These are phyloP conservation scores for Syndactyla subalaris DNA, from an alignment of 2,797 vertebrate genomes.

Conservation along the genomic window DNA sequence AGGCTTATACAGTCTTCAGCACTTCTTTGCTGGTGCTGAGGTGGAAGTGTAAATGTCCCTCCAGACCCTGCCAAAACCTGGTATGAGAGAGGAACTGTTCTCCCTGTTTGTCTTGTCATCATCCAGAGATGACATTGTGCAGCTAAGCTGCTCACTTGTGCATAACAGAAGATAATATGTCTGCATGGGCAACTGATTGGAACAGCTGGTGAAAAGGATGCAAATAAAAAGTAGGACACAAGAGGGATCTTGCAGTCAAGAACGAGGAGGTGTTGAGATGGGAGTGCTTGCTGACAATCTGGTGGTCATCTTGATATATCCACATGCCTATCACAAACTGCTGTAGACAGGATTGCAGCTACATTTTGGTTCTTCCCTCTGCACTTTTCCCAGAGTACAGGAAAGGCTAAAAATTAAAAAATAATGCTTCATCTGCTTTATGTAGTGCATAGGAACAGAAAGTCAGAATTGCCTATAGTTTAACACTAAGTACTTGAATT, in stretches of 20 bases:
- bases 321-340: background rate
- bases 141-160: background rate
- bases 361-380: background rate
- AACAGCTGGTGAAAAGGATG: background rate
- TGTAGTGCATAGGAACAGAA: background rate
- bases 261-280: background rate
- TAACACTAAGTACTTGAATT: background rate
- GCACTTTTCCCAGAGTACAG: background rate
- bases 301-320: background rate
- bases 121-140: background rate
- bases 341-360: background rate
- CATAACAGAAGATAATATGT: background rate
- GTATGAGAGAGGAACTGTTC: background rate
- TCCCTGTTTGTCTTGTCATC: background rate
- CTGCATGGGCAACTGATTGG: background rate
- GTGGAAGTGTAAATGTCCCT: background rate
- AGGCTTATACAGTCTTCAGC: background rate
- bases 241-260: background rate
- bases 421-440: background rate
- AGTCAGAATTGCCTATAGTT: background rate
- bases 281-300: background rate
- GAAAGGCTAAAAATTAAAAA: background rate
- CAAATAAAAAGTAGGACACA: background rate
- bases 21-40: background rate
- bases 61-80: background rate